Conservation (phyloP, 1,140 invertebrate species). For the Zaprionus taronus region DNA sequence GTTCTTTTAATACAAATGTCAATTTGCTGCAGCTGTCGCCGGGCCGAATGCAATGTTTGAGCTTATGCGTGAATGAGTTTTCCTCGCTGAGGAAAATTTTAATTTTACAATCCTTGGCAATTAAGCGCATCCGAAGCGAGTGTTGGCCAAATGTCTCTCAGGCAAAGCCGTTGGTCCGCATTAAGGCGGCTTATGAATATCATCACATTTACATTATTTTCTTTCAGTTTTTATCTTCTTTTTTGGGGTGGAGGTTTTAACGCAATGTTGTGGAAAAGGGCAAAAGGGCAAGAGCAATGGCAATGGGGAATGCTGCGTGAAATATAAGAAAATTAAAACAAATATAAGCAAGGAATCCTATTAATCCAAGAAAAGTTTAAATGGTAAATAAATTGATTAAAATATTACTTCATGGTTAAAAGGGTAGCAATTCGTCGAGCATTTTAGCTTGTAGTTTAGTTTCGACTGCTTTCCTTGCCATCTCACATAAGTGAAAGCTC, state of each 20-base stretch:
- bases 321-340: neutral
- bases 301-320: neutral
- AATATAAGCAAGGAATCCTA: neutral
- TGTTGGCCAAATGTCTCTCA: conserved; percentile 47
- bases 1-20: conserved; percentile 61
- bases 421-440: neutral
- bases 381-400: too few species aligned
- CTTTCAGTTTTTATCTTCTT: conserved; percentile 53
- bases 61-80: conserved; percentile 63
- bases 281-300: too few species aligned
- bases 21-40: conserved; percentile 76
- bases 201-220: conserved; percentile 62
- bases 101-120: conserved; percentile 64
- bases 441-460: neutral
- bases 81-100: conserved; percentile 46
- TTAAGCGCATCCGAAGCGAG: conserved; percentile 59
- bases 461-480: neutral
- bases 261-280: neutral
- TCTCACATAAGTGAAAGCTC: neutral
- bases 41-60: conserved; percentile 65
- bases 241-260: conserved; percentile 1
- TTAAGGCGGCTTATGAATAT: conserved; percentile 64
- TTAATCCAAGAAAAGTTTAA: neutral
- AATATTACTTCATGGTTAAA: neutral
- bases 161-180: conserved; percentile 31